Base-by-base conservation (phyloP, 2,797 vertebrate genomes). In the Mus minutoides region DNA sequence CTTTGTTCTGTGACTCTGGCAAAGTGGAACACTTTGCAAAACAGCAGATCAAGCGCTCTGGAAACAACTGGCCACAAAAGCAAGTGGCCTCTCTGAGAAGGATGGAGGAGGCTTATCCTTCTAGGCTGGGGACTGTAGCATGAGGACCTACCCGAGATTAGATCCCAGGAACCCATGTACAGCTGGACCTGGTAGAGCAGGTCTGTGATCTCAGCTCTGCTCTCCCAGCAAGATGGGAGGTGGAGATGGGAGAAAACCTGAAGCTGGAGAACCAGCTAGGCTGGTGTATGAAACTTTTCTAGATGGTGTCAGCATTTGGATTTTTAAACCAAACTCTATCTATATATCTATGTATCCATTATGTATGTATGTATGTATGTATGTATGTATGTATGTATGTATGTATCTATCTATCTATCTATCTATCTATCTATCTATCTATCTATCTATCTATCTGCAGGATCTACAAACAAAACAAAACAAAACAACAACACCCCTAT, bases 291-390 rank as follows among this genome's bases (percentile, higher is more conserved):
- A 98, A 98, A 98, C 97, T 98, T 98, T 98, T 98, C 98, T 98
- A 98, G 98, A 98, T 97, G 98, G 98, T 98, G 98, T 98, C 98
- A 98, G 98, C 98, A 98, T 99, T 98, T 98, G 98, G 98, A 98
- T 98, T 98, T 98, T 54, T 56, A 56, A 90, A 80, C 49, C 26
- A 29, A 67, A 56, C 9, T 56, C 10, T 43, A 11, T 75, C 21
- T 60, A 60, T 58, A 7, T 58, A 58, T 58, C 58, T 58, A 60
- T 58, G 21, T 58, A 58, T 58, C 58, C 22, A 58, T 58, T 60
- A 10, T 26, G 2, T 60, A 60, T 29, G 0, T 49, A 49, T 49
- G 8, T 49, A 49, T 49, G 8, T 49, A 49, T 49, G 8, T 49
- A 49, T 49, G 8, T 49, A 49, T 49, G 46, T 49, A 49, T 49